phyloP scores from a whole-genome alignment of 2,797 vertebrate genomes.

The Catharus ustulatus region DNA sequence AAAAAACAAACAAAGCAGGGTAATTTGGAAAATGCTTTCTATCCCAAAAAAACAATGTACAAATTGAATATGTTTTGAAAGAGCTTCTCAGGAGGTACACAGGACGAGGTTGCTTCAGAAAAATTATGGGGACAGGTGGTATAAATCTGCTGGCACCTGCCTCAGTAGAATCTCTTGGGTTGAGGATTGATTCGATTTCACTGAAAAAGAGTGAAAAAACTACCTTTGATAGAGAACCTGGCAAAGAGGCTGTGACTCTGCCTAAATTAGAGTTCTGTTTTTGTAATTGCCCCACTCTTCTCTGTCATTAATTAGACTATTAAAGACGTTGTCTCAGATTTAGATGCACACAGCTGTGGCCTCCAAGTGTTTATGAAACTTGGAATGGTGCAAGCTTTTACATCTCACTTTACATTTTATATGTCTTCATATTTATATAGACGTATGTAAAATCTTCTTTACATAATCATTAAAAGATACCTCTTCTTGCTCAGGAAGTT shows the following conservation, averaged over 20 bases:
- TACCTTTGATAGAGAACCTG: background rate
- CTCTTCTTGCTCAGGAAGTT: background rate
- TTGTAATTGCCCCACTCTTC: background rate
- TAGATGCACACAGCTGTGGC: background rate
- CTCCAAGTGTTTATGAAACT: background rate
- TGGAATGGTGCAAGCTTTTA: background rate
- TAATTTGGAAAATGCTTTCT: background rate
- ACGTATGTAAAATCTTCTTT: background rate
- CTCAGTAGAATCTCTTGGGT: background rate
- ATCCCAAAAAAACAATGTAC: background rate
- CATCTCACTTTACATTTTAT: background rate
- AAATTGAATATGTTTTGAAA: background rate
- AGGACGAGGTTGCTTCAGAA: background rate
- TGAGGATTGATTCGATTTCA: background rate
- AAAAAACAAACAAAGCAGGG: background rate
- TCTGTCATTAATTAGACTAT: background rate
- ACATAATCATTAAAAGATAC: background rate
- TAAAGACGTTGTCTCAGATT: background rate
- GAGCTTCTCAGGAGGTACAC: background rate
- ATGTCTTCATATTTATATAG: background rate
- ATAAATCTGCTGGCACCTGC: background rate
- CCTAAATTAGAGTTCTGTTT: slow-evolving; percentile 9
- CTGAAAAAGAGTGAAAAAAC: background rate
- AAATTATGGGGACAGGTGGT: background rate
- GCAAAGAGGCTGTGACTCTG: background rate